Conservation (phyloP, 2,888 invertebrate genomes). For the Halocaridina rubra region DNA sequence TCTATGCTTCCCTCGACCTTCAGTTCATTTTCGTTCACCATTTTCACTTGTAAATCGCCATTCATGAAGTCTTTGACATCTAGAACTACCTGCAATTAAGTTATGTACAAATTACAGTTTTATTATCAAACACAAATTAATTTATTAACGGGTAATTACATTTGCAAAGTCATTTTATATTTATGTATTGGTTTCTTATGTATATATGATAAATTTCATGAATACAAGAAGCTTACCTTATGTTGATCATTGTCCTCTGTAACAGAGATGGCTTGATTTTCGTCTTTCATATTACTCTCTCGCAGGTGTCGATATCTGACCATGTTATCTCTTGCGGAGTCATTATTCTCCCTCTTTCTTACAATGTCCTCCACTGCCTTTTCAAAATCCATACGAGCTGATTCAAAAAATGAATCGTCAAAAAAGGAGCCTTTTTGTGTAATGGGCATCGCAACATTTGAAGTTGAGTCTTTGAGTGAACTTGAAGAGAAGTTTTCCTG, state of each 20-base stretch:
- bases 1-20: conserved; percentile 37
- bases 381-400: conserved; percentile 39
- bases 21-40: conserved; percentile 26
- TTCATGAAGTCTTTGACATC: conserved; percentile 42
- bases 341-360: not conserved
- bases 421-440: conserved; percentile 39
- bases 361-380: conserved; percentile 39
- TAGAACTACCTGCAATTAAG: conserved; percentile 20
- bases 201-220: no score
- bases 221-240: no score
- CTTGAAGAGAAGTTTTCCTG: no score
- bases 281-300: conserved; percentile 19
- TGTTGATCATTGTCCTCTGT: conserved; percentile 21
- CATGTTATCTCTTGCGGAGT: conserved; percentile 18
- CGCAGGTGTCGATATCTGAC: conserved; percentile 40
- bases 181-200: no score
- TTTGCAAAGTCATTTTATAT: no score
- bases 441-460: not conserved
- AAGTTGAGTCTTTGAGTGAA: no score
- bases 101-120: not conserved
- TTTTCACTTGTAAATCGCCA: conserved; percentile 16
- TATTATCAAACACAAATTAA: no score
- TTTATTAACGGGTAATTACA: no score
- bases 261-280: conserved; percentile 1
- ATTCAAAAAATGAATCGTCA: conserved; percentile 53